Percentiles rank a stretch among this genome's conserved stretches.
Conservation (phyloP, 2,888 invertebrate genomes). For the Pachycephus smyrnensis region DNA sequence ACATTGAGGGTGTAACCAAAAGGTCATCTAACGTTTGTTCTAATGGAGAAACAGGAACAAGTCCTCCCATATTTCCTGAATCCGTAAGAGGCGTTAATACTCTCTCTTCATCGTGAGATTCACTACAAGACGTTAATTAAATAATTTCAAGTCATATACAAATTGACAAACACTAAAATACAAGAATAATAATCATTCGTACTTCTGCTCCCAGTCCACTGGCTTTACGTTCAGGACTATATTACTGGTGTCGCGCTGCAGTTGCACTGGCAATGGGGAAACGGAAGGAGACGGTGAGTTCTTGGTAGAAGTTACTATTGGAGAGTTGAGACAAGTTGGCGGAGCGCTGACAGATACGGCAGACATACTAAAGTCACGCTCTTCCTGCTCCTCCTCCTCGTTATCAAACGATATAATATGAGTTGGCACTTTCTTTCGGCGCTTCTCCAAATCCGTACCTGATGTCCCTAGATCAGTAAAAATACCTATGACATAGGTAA, state of each 20-base stretch:
- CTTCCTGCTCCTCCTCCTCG: constrained; percentile 66
- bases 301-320: constrained; percentile 64
- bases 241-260: constrained; percentile 33
- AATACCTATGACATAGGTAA: background rate
- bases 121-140: constrained; percentile 17
- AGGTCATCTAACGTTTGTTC: constrained; percentile 61
- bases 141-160: background rate
- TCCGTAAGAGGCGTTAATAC: constrained; percentile 61
- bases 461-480: constrained; percentile 7
- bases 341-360: constrained; percentile 72
- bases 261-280: constrained; percentile 29
- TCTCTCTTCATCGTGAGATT: constrained; percentile 53
- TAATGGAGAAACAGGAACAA: constrained; percentile 62
- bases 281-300: constrained; percentile 62
- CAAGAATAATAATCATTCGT: background rate
- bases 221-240: constrained; percentile 38
- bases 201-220: constrained; percentile 50
- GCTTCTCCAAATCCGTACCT: constrained; percentile 59
- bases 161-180: background rate
- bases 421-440: constrained; percentile 73
- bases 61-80: constrained; percentile 55
- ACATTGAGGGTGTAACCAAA: constrained; percentile 59
- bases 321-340: constrained; percentile 74
- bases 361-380: constrained; percentile 41
- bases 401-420: constrained; percentile 79